Evolutionary conservation across 2,797 vertebrate genomes (phyloP), one percentile per base, ranked within the genome.

Genomic region (Hypotaenidia philippensis): DNA sequence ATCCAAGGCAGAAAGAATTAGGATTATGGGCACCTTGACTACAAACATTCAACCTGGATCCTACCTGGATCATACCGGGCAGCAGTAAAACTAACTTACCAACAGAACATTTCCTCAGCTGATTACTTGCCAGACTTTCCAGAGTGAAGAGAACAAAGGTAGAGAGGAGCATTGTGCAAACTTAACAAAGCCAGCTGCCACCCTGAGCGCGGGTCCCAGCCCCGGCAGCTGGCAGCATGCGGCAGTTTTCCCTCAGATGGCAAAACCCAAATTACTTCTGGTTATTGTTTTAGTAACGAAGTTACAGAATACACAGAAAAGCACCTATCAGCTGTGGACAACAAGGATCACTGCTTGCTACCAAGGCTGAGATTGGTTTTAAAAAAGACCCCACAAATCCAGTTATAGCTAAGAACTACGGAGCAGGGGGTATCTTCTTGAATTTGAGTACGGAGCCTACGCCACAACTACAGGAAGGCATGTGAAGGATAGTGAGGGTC

Each of bases 131-230:
- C 2, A 2, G 4, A 31, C 66, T 71, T 61, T 60, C 44, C 57
- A 12, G 31, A 50, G n/a, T 31, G 32, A 94, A n/a, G 1, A 57
- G 12, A 87, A 60, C 2, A 9, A 66, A 81, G 0, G 22, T 6
- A 56, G 29, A 64, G 20, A 69, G 45, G 22, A 85, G 34, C 17
- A 47, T 32, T 56, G 41, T 7, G 8, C 19, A 63, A n/a, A 71
- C 10, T 36, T 56, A 41, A 41, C 41, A 41, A 41, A 18, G n/a
- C 9, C n/a, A 61, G 29, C 13, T 9, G 18, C 5, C 5, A 3
- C 3, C 11, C 3, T 9, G 9, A 50, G 20, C 0, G 0, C 13
- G 49, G 63, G 20, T 7, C 31, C 6, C 5, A 68, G 65, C 22
- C 44, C 6, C 32, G 66, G n/a, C 32, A 60, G 21, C 2, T 57